A percentile compares a stretch with the other conserved stretches of the same genome.
phyloP scores from a whole-genome alignment of 2,797 vertebrate species.

The Vireo griseus region DNA sequence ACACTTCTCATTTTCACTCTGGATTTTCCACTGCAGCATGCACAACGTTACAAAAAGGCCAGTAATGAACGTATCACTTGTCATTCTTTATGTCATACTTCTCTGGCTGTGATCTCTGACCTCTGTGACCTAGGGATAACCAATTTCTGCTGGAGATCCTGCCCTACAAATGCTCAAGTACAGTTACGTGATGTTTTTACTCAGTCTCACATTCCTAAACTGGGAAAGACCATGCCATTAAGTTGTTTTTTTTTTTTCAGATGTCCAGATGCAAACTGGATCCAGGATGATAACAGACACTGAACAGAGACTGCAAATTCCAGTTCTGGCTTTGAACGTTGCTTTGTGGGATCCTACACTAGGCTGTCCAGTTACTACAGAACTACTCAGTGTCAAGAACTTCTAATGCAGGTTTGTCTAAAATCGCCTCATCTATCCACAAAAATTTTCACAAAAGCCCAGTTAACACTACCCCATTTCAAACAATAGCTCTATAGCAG shows the following conservation, averaged over 20 bases:
- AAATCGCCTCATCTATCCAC: neutral
- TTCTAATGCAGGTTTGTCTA: neutral
- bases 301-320: neutral
- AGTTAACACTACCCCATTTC: neutral
- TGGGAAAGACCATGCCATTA: accelerated
- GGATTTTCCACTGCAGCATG: neutral
- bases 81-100: neutral
- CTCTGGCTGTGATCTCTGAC: neutral
- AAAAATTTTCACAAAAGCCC: neutral
- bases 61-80: neutral
- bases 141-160: neutral
- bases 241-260: neutral
- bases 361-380: neutral
- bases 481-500: neutral
- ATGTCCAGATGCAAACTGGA: neutral
- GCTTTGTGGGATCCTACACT: neutral
- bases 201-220: neutral
- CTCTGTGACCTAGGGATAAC: neutral
- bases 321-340: neutral
- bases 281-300: neutral
- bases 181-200: neutral
- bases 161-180: neutral
- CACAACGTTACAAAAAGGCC: neutral
- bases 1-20: neutral
- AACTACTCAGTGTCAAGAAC: neutral